Base-by-base conservation (phyloP, 2,797 vertebrate species). In the Sebastes iracundus region DNA sequence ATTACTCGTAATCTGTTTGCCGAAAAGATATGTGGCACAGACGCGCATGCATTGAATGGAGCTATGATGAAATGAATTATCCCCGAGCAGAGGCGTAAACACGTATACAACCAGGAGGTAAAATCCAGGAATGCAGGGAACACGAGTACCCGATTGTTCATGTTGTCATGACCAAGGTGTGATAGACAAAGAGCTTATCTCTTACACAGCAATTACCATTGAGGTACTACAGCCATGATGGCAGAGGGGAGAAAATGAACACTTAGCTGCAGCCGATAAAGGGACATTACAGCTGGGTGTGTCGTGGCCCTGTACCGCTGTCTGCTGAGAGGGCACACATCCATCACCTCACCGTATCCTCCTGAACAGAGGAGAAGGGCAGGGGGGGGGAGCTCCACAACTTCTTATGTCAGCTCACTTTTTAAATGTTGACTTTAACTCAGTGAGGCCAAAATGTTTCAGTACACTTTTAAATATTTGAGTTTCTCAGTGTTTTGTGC, bases 231-330 rank as follows among this genome's bases (percentile, higher is more conserved):
- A 68, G 84, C 64, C 59, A 42, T 27, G 64, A 79, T 76, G 83
- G 85, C 75, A 77, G 60, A 68, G 63, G 70, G 79, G 55, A 76
- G 87, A 91, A 90, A 84, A 93, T 91, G 85, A 92, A 88, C 83
- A 87, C 84, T 90, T 90, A 80, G 81, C 68, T 1, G 64, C 86
- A 74, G 70, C 84, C 53, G 79, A 93, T 93, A 87, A 88, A 90
- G 77, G 80, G 69, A 86, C 81, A 83, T 90, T 90, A 86, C 66
- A 77, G 70, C 80, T 38, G 80, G 75, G 77, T 83, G 82, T 91
- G 77, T 91, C 83, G 23, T 28, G 83, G 67, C 73, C 72, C 33
- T 55, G 68, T 71, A 65, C 61, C 42, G 7, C 63, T 72, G 25
- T 77, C 64, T 22, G 55, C 75, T 69, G 76, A 69, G 68, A 74